phyloP scores from a whole-genome alignment of 2,113 vertebrate species.

The Scomber colias region DNA sequence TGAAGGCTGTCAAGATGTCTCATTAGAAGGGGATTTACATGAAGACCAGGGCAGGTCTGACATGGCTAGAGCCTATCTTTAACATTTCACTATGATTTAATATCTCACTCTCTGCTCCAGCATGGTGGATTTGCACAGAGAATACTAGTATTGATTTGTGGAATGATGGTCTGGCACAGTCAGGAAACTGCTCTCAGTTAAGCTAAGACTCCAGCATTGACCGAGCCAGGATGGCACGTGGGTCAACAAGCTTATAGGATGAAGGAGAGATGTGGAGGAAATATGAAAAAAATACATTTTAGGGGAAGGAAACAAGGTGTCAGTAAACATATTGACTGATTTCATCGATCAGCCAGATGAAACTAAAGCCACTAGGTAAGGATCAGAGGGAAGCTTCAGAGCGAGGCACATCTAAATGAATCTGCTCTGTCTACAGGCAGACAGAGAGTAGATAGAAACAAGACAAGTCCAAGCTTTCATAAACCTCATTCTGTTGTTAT shows the following conservation, averaged over 20 bases:
- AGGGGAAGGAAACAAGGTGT: constrained; percentile 61
- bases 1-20: constrained; percentile 66
- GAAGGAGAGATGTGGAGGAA: constrained; percentile 54
- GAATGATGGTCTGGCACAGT: constrained; percentile 56
- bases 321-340: constrained; percentile 74
- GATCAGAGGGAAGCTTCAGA: constrained; percentile 41
- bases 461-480: constrained; percentile 59
- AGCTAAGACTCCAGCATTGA: constrained; percentile 47
- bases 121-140: constrained; percentile 66
- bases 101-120: constrained; percentile 57
- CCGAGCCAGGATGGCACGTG: constrained; percentile 37
- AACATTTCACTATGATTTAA: constrained; percentile 74
- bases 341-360: constrained; percentile 67
- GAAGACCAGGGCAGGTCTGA: constrained; percentile 55
- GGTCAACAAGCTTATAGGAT: constrained; percentile 71
- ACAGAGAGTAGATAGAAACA: constrained; percentile 49
- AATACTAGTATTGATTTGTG: constrained; percentile 72
- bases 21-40: constrained; percentile 78
- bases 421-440: constrained; percentile 38
- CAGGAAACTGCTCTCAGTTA: constrained; percentile 45
- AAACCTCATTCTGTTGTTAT: constrained; percentile 67
- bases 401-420: constrained; percentile 42
- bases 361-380: constrained; percentile 68
- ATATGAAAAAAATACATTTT: constrained; percentile 61
- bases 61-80: constrained; percentile 54